A percentile compares a stretch with the other conserved stretches of the same genome.
phyloP scores from a whole-genome alignment of 2,888 invertebrate genomes.

The Lottia gigantea region DNA sequence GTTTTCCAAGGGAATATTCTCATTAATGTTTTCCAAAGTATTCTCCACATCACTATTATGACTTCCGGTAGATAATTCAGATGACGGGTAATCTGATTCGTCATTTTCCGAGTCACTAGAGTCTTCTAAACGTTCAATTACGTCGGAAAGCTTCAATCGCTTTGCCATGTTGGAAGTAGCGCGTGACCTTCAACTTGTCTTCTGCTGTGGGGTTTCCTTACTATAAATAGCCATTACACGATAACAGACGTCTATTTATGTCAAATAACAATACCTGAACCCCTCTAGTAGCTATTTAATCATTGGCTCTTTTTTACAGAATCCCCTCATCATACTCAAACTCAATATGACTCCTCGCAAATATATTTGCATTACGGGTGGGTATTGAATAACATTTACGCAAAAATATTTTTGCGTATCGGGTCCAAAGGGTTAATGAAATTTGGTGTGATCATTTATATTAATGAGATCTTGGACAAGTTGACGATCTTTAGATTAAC shows the following conservation, averaged over 20 bases:
- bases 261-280: neutral
- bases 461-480: too few relatives aligned
- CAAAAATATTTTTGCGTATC: neutral
- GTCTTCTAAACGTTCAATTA: neutral
- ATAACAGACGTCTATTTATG: neutral
- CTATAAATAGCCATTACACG: neutral
- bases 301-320: neutral
- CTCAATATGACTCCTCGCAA: neutral
- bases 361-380: neutral
- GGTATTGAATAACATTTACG: neutral
- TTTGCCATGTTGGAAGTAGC: neutral
- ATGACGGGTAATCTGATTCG: neutral
- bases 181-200: neutral
- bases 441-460: too few relatives aligned
- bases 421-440: neutral
- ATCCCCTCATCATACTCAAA: neutral
- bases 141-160: neutral
- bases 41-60: neutral
- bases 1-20: too few relatives aligned
- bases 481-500: too few relatives aligned
- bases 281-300: neutral
- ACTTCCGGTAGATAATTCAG: neutral
- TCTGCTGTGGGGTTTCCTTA: neutral
- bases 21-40: neutral
- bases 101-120: neutral